Base-by-base conservation (phyloP, 2,797 vertebrate genomes). In the Echiichthys vipera region DNA sequence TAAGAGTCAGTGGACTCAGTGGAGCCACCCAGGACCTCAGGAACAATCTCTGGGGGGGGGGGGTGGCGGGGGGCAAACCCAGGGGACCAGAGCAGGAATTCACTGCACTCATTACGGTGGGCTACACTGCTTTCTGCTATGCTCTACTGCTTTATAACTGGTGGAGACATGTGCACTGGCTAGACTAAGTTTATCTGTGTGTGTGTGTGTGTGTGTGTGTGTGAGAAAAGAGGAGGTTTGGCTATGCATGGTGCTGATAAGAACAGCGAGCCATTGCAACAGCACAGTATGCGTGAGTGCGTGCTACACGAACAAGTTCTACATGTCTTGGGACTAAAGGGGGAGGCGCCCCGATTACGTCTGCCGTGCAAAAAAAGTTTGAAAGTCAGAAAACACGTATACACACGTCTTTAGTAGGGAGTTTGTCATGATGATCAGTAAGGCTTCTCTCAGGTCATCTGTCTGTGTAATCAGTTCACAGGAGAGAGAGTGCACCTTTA, bases 171-270 rank as follows among this genome's bases (percentile, higher is more conserved):
- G 78, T 47, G 71, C 14, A 29, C 49, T 36, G 57, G 56, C 47
- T 43, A 1, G 37, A 65, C 65, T 45, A 17, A 68, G 56, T 85
- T 51, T 67, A 56, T 47, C 1, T 64, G 61, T 65, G 30, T 51
- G 59, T 51, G 70, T 57, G 32, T 46, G 43, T 40, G 29, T 74
- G 40, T 70, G 50, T 50, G 36, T 47, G 30, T 37, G 71, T 45
- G 37, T 30, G 65, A n/a, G 51, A 15, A 29, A 39, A 22, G 25
- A 34, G n/a, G 63, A 37, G 69, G 73, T 65, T 78, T 54, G 51
- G 71, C 62, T 77, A 71, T 67, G 85, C 71, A 70, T 76, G 71
- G 61, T 45, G 69, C 46, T 75, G 86, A 87, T 85, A 89, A 84
- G 74, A 81, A 67, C 63, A 71, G 46, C 59, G 20, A 55, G 72